Evolutionary conservation across 2,113 vertebrate species (phyloP), one percentile per base, ranked within the genome.

Genomic region (Xenopus laevis): DNA sequence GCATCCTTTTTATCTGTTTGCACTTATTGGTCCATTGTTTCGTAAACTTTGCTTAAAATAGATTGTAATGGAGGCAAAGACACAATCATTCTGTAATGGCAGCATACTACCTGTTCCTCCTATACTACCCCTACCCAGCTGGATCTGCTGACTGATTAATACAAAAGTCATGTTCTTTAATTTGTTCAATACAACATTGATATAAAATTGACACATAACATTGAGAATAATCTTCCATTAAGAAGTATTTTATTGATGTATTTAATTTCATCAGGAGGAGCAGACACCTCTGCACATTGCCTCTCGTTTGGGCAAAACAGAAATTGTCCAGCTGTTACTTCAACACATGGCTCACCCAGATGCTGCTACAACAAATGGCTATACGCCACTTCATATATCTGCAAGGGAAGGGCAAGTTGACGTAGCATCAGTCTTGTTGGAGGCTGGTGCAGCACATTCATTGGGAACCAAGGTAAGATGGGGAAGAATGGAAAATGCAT

Each of bases 341-440:
- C 97, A 99, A 78, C 97, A 98, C 76, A 98, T 98, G 96, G 97
- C 97, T 15, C 95, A 99, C 60, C 97, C 97, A 0, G 97, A 99
- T 4, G 97, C 97, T 0, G 93, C 97, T 60, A 99, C 97, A 0
- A 93, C 91, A 18, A 99, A 98, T 0, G 97, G 97, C 8, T 96
- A 98, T 86, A 99, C 96, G 0, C 95, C 97, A 0, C 88, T 99
- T 30, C 97, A 99, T 83, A 98, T 99, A 86, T 95, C 97, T 0
- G 96, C 97, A 78, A 85, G 96, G 4, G 97, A 98, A 86, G 97
- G 95, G 0, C 97, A 99, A 85, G 88, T 96, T 1, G 97, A 98
- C 4, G 95, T 96, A 0, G 94, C 97, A 0, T 95, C 95, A 0
- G 92, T 99, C 67, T 91, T 99, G 55, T 80, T 99, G 9, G 97